Conservation (phyloP, 2,888 invertebrate species). For the Phaedon cochleariae region DNA sequence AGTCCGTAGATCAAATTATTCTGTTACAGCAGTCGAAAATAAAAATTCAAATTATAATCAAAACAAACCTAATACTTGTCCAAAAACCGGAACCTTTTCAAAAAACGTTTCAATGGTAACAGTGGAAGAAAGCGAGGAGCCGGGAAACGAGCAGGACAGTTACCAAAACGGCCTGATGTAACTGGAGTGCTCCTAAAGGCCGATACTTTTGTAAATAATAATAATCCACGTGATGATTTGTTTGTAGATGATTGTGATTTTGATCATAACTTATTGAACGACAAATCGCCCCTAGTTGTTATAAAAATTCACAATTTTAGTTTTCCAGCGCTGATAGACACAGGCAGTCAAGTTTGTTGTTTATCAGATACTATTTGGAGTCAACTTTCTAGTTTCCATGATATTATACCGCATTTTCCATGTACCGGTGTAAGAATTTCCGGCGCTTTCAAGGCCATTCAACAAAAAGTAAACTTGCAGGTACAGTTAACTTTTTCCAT, state of each 20-base stretch:
- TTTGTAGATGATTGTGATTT: neutral
- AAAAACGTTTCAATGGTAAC: neutral
- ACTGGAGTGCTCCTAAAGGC: neutral
- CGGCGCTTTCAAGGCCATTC: constrained; percentile 13
- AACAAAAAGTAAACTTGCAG: too few relatives aligned
- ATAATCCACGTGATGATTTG: neutral
- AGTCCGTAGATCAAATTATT: neutral
- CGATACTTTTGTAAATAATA: neutral
- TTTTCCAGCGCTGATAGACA: neutral
- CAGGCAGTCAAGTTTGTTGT: constrained; percentile 2
- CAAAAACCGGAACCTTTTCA: neutral
- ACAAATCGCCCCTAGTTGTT: neutral
- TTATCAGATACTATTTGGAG: neutral
- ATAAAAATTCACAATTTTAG: neutral
- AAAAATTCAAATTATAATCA: neutral
- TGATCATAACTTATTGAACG: neutral
- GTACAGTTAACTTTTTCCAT: too few relatives aligned
- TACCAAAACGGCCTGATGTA: neutral
- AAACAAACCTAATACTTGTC: neutral
- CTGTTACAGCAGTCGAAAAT: neutral
- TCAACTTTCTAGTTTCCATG: neutral
- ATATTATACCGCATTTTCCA: neutral
- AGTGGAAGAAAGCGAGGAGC: neutral
- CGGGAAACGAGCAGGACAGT: constrained; percentile 1
- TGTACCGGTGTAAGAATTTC: constrained; percentile 8